These are phyloP conservation scores for Pseudorasbora parva DNA, from an alignment of 2,113 vertebrate species.

Conservation along the genomic window DNA sequence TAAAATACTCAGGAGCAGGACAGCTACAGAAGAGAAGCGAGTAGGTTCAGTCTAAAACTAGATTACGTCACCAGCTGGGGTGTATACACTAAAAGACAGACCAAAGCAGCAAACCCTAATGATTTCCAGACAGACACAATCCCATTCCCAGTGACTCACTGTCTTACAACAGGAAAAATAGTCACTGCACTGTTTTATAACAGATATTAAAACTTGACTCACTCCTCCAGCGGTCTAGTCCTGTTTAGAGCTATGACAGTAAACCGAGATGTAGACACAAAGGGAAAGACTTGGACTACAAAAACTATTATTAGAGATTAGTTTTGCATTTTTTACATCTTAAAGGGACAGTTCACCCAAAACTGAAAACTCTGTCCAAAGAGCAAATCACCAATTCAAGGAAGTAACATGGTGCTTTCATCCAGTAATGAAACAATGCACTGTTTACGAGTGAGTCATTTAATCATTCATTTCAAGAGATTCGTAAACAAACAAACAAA, in stretches of 20 bases:
- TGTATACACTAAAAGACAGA: background rate
- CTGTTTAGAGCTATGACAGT: background rate
- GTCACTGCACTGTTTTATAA: background rate
- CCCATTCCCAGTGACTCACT: background rate
- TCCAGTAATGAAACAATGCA: no score
- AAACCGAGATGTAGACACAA: background rate
- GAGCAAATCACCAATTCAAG: no score
- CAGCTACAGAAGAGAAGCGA: background rate
- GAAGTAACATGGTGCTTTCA: no score
- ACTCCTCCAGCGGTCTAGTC: background rate
- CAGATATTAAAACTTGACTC: slow-evolving; percentile 16
- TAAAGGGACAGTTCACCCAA: no score
- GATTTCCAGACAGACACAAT: slow-evolving; percentile 11
- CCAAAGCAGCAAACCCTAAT: background rate
- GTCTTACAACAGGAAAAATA: background rate
- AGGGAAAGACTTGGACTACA: background rate
- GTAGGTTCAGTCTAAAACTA: background rate
- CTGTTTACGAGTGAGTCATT: no score
- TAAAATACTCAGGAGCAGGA: background rate
- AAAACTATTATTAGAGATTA: background rate
- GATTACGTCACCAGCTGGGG: background rate
- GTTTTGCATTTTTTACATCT: no score
- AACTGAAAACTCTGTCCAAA: no score
- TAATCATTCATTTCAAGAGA: no score
- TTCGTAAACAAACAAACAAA: no score